Percentiles rank a stretch among this genome's conserved stretches.
Conservation (phyloP, 2,888 invertebrate genomes). For the Pterobdella sp. region DNA sequence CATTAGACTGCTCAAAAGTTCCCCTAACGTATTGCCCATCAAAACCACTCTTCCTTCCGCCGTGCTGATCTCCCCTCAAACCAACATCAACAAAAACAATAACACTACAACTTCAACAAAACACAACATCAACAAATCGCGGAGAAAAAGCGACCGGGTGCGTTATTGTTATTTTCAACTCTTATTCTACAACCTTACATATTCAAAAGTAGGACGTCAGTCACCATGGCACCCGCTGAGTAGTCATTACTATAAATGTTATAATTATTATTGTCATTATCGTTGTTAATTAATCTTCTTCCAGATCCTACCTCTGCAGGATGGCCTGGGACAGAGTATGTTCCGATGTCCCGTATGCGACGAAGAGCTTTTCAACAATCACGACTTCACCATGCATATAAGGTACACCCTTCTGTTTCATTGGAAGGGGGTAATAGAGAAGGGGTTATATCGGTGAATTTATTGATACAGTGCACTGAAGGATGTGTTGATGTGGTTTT, state of each 20-base stretch:
- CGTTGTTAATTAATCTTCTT: neutral
- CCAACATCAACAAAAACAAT: neutral
- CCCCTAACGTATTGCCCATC: no score
- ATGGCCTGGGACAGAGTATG: constrained; percentile 41
- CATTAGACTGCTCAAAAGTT: neutral
- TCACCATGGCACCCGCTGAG: neutral
- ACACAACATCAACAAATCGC: constrained; percentile 35
- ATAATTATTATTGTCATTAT: neutral
- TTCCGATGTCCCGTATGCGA: constrained; percentile 64
- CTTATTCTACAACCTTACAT: neutral
- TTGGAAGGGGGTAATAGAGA: no score
- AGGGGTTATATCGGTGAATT: neutral
- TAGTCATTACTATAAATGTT: neutral
- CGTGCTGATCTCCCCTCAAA: neutral
- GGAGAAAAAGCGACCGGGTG: constrained; percentile 39
- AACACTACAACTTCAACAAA: constrained; percentile 4
- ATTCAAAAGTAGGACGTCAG: neutral
- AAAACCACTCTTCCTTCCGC: neutral
- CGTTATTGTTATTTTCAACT: constrained; percentile 3
- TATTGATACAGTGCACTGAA: neutral
- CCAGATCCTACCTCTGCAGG: constrained; percentile 47
- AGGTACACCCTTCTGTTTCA: no score
- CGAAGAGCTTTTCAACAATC: constrained; percentile 58
- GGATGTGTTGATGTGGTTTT: neutral
- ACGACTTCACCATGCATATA: constrained; percentile 65